Base-by-base conservation (phyloP, 1,140 invertebrate species). In the Frieseomelitta varia region DNA sequence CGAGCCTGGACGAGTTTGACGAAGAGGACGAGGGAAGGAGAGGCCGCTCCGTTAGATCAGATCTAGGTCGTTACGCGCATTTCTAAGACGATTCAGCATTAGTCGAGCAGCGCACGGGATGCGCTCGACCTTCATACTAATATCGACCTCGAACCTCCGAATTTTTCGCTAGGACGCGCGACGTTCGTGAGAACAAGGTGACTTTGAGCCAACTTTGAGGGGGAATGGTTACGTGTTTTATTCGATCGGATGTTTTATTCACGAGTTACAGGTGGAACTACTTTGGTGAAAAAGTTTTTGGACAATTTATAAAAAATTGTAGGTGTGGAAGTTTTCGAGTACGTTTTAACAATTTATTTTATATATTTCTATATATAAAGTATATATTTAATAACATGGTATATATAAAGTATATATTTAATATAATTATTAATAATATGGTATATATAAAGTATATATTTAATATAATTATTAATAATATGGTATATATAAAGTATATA, bases 11-110 rank as follows among this genome's bases (percentile, higher is more conserved):
- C 47, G 56, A 21, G 61, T 85, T 78, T 69, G 80, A 85, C 79
- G 74, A 72, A 74, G 87, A 21, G 34, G n/a, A 17, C 15, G 15
- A 19, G n/a, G 15, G 47, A 12, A 21, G 34, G 24, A 69, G 11
- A 27, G 71, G 73, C 65, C 79, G 80, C 79, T 85, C 90, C 90
- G 90, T 91, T 91, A 91, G 83, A 90, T 90, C 77, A 82, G 84
- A 91, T 90, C 88, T 85, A 84, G 90, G 90, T 81, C 90, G 88
- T 86, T 86, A 63, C 84, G 71, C 68, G 65, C 74, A 56, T 76
- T 68, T 81, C 78, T 81, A 81, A 81, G 88, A 78, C 65, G 53
- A 63, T 79, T 84, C 74, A 55, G 85, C 74, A 69, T 85, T 75
- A 77, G 71, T 1, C 30, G 71, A 71, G 58, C 75, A 67, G 58